Conservation (phyloP, 2,888 invertebrate species). For the Eupithecia vulgata region DNA sequence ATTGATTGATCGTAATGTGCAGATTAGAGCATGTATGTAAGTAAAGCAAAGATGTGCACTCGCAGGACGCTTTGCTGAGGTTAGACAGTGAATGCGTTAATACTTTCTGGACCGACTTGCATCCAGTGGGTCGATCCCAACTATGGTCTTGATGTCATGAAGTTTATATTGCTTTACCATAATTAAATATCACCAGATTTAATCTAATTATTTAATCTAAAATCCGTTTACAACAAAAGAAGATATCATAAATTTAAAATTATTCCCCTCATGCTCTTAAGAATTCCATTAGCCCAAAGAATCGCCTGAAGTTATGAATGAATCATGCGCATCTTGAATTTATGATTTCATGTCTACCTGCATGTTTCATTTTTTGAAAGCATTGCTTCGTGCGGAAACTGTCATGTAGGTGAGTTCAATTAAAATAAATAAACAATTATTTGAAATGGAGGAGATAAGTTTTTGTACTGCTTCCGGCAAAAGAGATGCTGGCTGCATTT, state of each 20-base stretch:
- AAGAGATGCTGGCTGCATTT: conserved; percentile 10
- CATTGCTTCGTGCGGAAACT: conserved; percentile 35
- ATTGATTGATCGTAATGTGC: no score
- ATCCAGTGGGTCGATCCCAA: not conserved
- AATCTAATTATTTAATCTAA: not conserved
- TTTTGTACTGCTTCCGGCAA: conserved; percentile 8
- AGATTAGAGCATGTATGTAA: no score
- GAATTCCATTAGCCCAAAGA: conserved; percentile 53
- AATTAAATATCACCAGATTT: not conserved
- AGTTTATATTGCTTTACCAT: not conserved
- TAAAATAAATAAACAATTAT: conserved; percentile 26
- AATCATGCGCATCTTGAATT: conserved; percentile 50
- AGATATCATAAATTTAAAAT: conserved; percentile 60
- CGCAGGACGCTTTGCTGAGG: not conserved
- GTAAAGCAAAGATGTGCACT: not conserved
- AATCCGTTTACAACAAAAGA: conserved; percentile 1
- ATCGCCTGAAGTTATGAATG: conserved; percentile 58
- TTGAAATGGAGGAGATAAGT: conserved; percentile 15
- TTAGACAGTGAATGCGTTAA: not conserved
- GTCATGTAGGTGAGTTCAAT: conserved; percentile 20
- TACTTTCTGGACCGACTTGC: not conserved
- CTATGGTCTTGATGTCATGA: not conserved
- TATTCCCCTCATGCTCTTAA: conserved; percentile 47
- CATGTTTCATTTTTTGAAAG: conserved; percentile 40
- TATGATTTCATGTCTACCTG: conserved; percentile 39